Evolutionary conservation across 2,888 invertebrate species (phyloP).

Genomic region (Trachelus stipa): DNA sequence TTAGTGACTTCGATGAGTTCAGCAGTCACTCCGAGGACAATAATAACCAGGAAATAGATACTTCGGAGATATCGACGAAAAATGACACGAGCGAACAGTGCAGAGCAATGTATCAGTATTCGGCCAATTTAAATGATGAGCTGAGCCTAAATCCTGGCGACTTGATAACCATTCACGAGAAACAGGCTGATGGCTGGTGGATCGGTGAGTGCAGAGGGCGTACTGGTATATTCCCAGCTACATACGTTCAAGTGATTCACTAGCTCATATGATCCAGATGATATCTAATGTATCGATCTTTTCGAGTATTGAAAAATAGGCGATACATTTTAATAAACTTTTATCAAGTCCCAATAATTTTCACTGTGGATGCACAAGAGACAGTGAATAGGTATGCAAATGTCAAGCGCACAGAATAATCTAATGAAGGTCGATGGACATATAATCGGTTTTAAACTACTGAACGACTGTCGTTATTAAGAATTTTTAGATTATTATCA

Average conservation of each 20-base stretch:
- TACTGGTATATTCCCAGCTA: constrained; percentile 93
- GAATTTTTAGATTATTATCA: not conserved
- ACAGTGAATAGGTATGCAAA: not conserved
- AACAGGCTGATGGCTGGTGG: constrained; percentile 97
- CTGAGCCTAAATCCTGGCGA: constrained; percentile 80
- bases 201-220: constrained; percentile 87
- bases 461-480: not conserved
- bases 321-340: not conserved
- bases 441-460: not conserved
- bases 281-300: not conserved
- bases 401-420: not conserved
- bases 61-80: constrained; percentile 34
- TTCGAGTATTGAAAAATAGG: not conserved
- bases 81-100: constrained; percentile 69
- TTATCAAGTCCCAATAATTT: too few relatives aligned
- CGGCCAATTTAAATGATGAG: constrained; percentile 89
- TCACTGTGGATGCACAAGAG: not conserved
- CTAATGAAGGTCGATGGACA: not conserved
- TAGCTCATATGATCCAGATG: constrained; percentile 24
- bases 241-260: constrained; percentile 87
- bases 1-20: constrained; percentile 80
- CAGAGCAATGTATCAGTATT: constrained; percentile 88
- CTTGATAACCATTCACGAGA: constrained; percentile 87
- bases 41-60: constrained; percentile 64
- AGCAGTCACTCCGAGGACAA: constrained; percentile 63